Conservation (phyloP, 1,140 invertebrate genomes). For the Pachyrhynchus sulphureomaculatus region DNA sequence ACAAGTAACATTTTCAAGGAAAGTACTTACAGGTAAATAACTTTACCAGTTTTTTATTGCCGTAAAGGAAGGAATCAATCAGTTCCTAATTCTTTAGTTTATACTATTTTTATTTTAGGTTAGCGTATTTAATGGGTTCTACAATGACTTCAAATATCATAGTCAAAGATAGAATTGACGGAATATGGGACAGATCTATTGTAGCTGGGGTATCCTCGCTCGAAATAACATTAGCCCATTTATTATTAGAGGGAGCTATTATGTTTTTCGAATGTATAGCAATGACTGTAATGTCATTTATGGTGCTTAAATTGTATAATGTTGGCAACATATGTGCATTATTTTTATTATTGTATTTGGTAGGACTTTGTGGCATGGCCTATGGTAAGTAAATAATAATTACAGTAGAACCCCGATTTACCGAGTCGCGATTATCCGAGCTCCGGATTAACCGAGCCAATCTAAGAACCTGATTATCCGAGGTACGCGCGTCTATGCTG, state of each 20-base stretch:
- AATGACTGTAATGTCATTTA: conserved; percentile 56
- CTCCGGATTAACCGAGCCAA: too few species aligned
- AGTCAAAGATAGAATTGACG: conserved; percentile 78
- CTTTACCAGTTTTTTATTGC: too few species aligned
- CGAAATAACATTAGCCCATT: conserved; percentile 69
- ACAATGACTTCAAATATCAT: conserved; percentile 77
- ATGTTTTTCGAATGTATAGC: conserved; percentile 61
- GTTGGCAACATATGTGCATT: conserved; percentile 50
- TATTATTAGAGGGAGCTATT: conserved; percentile 71
- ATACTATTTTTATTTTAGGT: conserved; percentile 49
- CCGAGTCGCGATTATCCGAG: too few species aligned
- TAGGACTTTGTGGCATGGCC: conserved; percentile 58
- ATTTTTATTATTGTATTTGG: conserved; percentile 39
- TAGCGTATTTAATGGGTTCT: conserved; percentile 77
- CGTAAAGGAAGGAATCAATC: too few species aligned
- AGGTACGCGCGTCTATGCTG: too few species aligned
- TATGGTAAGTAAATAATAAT: conserved; percentile 51
- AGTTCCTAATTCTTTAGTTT: too few species aligned
- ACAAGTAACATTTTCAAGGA: too few species aligned
- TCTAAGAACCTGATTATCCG: too few species aligned
- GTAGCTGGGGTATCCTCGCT: conserved; percentile 66
- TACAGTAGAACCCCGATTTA: too few species aligned
- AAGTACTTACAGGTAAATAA: too few species aligned
- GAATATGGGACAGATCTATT: conserved; percentile 73
- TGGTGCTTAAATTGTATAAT: conserved; percentile 52